Evolutionary conservation across 2,113 vertebrate species (phyloP).

Genomic region (Chionomys nivalis): DNA sequence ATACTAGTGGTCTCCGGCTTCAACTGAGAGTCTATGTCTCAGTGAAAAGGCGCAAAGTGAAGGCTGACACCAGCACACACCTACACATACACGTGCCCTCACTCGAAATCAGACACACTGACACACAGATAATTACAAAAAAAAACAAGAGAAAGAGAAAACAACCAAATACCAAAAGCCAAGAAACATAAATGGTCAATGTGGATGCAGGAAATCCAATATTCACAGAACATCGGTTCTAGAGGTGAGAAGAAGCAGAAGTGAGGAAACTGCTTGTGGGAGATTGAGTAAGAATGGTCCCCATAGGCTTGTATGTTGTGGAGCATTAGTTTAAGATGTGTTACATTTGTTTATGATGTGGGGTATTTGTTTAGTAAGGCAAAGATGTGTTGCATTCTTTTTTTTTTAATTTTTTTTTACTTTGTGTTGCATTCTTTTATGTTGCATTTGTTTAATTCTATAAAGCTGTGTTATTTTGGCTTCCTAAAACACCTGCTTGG

Average conservation of each 20-base stretch:
- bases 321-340: no score
- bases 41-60: not conserved
- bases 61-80: no score
- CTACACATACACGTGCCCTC: not conserved
- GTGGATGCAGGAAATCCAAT: not conserved
- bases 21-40: not conserved
- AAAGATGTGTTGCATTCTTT: no score
- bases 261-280: not conserved
- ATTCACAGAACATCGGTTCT: not conserved
- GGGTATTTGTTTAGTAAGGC: no score
- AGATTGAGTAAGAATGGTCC: not conserved
- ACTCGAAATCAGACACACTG: not conserved
- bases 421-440: no score
- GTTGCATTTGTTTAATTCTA: no score
- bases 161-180: not conserved
- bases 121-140: not conserved
- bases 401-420: no score
- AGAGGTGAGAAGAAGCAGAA: not conserved
- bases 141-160: not conserved
- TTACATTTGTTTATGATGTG: no score
- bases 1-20: not conserved
- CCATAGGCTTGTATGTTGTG: not conserved
- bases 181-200: not conserved
- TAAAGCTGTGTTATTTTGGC: no score
- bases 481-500: no score